These are phyloP conservation scores for Paramuricea clavata DNA, from an alignment of 92 coral and sea anemone species.

Conservation along the genomic window DNA sequence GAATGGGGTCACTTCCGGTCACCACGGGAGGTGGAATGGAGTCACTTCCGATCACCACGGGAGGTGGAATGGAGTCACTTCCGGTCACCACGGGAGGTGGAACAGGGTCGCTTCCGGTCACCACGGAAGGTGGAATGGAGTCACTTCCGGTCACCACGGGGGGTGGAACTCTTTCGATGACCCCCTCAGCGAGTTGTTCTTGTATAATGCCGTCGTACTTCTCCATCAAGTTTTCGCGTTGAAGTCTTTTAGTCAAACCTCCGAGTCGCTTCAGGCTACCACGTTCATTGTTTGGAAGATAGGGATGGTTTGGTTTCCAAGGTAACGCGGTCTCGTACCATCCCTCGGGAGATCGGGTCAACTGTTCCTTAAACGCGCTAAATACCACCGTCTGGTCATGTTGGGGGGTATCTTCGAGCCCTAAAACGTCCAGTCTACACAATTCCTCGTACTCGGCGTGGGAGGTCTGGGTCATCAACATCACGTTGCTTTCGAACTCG, in stretches of 20 bases:
- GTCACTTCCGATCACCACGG: too few relatives aligned
- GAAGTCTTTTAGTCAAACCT: conserved; percentile 51
- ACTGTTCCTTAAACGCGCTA: conserved; percentile 58
- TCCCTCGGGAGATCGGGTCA: conserved; percentile 64
- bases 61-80: too few relatives aligned
- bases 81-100: too few relatives aligned
- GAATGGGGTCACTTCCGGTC: too few relatives aligned
- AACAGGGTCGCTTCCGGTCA: too few relatives aligned
- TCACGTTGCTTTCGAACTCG: conserved; percentile 6
- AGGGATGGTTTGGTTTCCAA: conserved; percentile 69
- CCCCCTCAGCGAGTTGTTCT: conserved; percentile 46
- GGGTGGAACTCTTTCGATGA: conserved; percentile 44
- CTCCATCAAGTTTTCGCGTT: conserved; percentile 48
- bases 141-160: too few relatives aligned
- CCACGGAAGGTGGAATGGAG: too few relatives aligned
- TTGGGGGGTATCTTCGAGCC: conserved; percentile 58
- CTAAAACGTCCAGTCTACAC: conserved; percentile 63
- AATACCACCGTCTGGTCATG: conserved; percentile 64
- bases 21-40: too few relatives aligned
- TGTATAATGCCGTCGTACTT: conserved; percentile 55
- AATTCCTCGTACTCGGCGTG: conserved; percentile 56
- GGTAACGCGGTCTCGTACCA: conserved; percentile 73
- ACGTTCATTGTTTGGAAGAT: conserved; percentile 58
- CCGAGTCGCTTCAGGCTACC: conserved; percentile 60
- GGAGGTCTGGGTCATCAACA: conserved; percentile 62